phyloP scores from a whole-genome alignment of 2,113 vertebrate genomes.

The Herpetotheres cachinnans region DNA sequence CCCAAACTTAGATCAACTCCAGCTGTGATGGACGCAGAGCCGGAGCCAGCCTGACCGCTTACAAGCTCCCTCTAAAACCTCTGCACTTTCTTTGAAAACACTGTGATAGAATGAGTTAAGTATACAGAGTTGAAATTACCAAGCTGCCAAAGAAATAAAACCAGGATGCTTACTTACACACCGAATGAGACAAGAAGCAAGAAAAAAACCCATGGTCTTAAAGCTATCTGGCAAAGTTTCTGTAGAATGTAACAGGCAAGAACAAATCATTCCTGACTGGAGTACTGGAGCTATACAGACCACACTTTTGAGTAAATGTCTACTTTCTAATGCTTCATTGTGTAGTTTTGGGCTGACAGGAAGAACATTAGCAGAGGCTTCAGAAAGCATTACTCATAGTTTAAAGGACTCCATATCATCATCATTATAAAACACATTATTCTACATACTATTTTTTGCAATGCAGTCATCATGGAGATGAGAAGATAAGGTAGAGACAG shows the following conservation, averaged over 20 bases:
- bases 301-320: background rate
- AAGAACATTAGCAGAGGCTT: background rate
- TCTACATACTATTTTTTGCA: background rate
- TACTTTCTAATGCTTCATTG: background rate
- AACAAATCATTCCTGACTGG: background rate
- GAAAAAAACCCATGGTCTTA: background rate
- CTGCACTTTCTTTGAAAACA: slow-evolving; percentile 23
- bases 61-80: slow-evolving; percentile 16
- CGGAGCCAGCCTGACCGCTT: background rate
- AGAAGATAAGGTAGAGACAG: background rate
- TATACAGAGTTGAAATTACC: background rate
- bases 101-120: background rate
- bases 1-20: slow-evolving; percentile 50
- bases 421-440: background rate
- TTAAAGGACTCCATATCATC: background rate
- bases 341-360: background rate
- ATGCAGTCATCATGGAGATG: background rate
- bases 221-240: background rate
- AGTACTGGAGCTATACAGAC: background rate
- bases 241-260: background rate
- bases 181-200: background rate
- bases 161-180: background rate
- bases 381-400: background rate
- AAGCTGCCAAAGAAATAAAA: background rate
- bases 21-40: slow-evolving; percentile 43